phyloP scores from a whole-genome alignment of 2,113 vertebrate genomes.

The Psittacus erithacus region DNA sequence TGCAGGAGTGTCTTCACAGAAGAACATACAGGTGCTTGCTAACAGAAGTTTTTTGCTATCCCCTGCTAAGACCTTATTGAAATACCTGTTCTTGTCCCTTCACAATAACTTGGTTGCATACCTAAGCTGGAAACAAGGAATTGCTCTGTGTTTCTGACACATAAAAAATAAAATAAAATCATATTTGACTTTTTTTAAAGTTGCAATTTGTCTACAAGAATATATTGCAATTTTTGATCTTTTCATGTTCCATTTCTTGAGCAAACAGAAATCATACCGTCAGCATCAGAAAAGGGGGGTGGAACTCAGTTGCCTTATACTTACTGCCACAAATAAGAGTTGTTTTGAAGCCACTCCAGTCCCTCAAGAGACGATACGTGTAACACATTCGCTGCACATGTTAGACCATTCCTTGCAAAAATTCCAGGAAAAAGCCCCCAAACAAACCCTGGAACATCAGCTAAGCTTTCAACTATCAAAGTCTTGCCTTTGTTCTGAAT shows the following conservation, averaged over 20 bases:
- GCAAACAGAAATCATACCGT: background rate
- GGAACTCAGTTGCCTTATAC: background rate
- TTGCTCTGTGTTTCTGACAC: background rate
- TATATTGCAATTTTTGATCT: background rate
- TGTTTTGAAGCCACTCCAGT: background rate
- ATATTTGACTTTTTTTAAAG: background rate
- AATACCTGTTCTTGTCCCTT: background rate
- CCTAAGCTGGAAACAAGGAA: background rate
- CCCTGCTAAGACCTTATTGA: background rate
- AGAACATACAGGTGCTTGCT: background rate
- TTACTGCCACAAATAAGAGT: background rate
- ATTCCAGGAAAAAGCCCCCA: background rate
- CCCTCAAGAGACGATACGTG: background rate
- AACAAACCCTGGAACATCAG: background rate
- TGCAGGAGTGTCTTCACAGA: background rate
- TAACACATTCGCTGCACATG: background rate
- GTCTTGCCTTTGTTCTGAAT: slow-evolving; percentile 32
- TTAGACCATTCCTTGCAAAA: background rate
- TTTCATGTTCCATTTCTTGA: background rate
- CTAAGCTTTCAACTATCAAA: slow-evolving; percentile 26
- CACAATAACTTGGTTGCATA: background rate
- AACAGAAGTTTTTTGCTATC: background rate
- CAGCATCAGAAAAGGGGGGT: background rate
- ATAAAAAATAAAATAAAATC: slow-evolving; percentile 17
- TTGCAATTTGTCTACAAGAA: background rate